Conservation (phyloP, 2,797 vertebrate species). For the Platyrinchus mystaceus region DNA sequence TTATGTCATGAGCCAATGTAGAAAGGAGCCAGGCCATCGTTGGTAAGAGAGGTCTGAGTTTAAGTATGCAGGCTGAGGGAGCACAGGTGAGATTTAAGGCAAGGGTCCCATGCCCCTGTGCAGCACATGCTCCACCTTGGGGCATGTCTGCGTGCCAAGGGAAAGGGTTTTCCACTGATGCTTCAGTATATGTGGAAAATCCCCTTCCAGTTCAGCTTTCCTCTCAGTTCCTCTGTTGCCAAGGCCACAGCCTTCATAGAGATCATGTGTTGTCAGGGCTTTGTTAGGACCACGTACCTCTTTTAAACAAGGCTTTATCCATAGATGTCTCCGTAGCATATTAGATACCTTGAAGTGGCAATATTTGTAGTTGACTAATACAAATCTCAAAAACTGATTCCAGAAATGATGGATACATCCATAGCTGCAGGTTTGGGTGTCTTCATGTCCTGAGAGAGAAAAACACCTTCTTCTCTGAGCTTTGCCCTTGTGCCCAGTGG, state of each 20-base stretch:
- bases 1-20: not conserved
- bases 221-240: not conserved
- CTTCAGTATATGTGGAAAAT: not conserved
- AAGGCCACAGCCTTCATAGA: not conserved
- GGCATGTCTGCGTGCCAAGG: not conserved
- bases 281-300: not conserved
- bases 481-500: accelerated
- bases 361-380: not conserved
- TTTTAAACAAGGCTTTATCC: not conserved
- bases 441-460: not conserved
- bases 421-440: not conserved
- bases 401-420: not conserved
- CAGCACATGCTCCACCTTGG: not conserved
- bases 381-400: not conserved
- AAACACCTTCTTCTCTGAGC: not conserved
- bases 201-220: not conserved
- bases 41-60: not conserved
- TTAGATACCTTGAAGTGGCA: not conserved
- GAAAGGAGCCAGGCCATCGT: not conserved
- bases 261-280: not conserved
- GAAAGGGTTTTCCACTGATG: not conserved
- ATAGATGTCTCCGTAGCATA: not conserved
- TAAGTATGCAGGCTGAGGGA: not conserved
- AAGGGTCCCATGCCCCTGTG: not conserved
- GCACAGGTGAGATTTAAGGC: not conserved